These are phyloP conservation scores for Mesoligia furuncula DNA, from an alignment of 2,888 invertebrate species.

Conservation along the genomic window DNA sequence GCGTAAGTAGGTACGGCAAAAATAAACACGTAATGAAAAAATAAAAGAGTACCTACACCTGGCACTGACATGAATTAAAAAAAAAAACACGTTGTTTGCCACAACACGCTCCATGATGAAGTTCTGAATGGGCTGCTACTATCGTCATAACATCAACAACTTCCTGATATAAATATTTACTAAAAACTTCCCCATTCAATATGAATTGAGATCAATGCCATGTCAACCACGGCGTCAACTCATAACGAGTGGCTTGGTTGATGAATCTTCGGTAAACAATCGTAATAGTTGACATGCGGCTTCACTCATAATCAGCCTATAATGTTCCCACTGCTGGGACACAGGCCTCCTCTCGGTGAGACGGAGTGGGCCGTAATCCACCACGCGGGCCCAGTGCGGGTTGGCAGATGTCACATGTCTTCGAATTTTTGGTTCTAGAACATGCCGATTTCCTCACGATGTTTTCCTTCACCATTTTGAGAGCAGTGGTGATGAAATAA, in stretches of 20 bases:
- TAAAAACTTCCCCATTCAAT: slow-evolving; percentile 9
- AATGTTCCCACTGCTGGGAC: no score
- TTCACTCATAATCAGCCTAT: no score
- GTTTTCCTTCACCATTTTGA: no score
- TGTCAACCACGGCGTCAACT: neutral
- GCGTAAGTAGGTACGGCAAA: neutral
- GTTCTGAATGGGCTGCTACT: slow-evolving; percentile 2
- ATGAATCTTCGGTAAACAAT: slow-evolving; percentile 5
- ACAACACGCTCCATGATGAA: neutral
- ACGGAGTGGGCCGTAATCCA: no score
- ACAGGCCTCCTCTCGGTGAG: no score
- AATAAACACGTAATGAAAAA: neutral
- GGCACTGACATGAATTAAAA: neutral
- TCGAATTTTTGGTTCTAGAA: no score
- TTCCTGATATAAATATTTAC: slow-evolving; percentile 25
- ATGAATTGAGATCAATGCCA: slow-evolving; percentile 5
- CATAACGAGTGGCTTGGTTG: slow-evolving; percentile 12
- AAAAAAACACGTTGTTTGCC: neutral
- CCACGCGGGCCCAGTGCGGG: no score
- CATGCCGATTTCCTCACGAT: no score
- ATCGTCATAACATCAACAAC: slow-evolving; percentile 14
- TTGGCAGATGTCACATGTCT: no score
- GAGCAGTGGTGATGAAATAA: no score
- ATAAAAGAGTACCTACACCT: neutral
- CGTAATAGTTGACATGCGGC: neutral